These are phyloP conservation scores for Malurus alboscapulatus DNA, from an alignment of 2,113 vertebrate genomes.

Conservation along the genomic window DNA sequence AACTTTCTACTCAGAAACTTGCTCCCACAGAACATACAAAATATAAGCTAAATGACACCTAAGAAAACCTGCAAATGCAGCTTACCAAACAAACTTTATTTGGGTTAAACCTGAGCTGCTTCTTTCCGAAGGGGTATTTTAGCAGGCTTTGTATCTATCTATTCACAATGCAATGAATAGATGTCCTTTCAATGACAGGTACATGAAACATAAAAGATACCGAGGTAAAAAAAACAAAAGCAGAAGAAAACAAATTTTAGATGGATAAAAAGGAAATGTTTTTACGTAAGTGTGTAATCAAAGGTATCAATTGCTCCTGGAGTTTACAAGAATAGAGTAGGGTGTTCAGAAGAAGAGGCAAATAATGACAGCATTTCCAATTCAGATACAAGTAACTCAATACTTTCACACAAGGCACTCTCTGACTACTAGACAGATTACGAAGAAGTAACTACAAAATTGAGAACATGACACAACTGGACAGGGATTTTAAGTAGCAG, in stretches of 20 bases:
- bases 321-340: neutral
- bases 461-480: neutral
- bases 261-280: neutral
- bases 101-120: neutral
- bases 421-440: neutral
- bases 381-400: neutral
- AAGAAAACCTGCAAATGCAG: neutral
- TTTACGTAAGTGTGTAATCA: neutral
- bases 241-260: neutral
- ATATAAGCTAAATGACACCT: neutral
- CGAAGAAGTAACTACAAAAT: neutral
- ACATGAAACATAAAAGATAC: neutral
- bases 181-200: neutral
- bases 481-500: neutral
- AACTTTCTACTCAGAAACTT: neutral
- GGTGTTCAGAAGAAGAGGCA: neutral
- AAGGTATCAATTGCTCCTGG: neutral
- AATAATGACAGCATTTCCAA: neutral
- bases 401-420: neutral
- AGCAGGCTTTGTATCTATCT: neutral
- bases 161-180: neutral
- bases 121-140: neutral
- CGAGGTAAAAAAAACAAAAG: neutral
- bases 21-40: neutral
- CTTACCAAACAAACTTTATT: neutral